Evolutionary conservation across 2,113 vertebrate species (phyloP).

Genomic region (Podarcis raffonei): DNA sequence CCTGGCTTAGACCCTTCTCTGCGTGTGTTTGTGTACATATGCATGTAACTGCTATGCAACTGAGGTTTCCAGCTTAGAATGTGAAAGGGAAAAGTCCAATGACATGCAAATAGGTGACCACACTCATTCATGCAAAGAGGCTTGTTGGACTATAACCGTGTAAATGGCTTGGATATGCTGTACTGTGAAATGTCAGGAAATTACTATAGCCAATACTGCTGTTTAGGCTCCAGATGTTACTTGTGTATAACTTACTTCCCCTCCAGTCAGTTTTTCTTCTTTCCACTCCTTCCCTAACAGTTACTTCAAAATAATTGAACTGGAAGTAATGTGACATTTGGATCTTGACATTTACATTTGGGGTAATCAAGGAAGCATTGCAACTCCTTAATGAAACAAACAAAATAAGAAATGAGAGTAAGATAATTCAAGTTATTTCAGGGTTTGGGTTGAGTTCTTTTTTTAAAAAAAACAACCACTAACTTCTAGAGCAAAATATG

Average conservation of each 20-base stretch:
- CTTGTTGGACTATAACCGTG: neutral
- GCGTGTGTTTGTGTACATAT: neutral
- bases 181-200: neutral
- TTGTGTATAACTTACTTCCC: neutral
- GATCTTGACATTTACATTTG: neutral
- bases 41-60: neutral
- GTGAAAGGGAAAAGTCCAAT: neutral
- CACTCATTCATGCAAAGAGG: neutral
- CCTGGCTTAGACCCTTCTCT: no score
- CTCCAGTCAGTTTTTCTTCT: neutral
- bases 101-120: neutral
- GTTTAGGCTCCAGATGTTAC: neutral
- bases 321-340: neutral
- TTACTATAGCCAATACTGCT: neutral
- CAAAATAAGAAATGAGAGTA: neutral
- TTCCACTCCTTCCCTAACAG: neutral
- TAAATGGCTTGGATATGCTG: neutral
- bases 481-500: neutral
- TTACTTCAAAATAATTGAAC: neutral
- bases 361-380: neutral
- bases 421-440: neutral
- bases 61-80: neutral
- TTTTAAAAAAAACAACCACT: neutral
- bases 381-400: neutral
- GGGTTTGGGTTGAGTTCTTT: neutral